phyloP scores from a whole-genome alignment of 2,888 invertebrate species.

The Limnephilus marmoratus region DNA sequence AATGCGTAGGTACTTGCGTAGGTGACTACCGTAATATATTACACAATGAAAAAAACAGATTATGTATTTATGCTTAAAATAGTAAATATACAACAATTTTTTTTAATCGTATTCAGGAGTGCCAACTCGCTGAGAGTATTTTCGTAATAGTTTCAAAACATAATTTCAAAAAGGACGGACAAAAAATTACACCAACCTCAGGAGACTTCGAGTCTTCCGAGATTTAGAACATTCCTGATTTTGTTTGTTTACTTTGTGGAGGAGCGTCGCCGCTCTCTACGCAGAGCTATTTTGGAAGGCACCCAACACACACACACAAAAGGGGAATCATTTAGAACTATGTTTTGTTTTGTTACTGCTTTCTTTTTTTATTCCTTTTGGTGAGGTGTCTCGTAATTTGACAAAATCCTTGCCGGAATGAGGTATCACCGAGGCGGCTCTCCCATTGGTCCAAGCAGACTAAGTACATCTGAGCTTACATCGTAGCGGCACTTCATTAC shows the following conservation, averaged over 20 bases:
- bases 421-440: constrained; percentile 23
- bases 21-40: too few species aligned
- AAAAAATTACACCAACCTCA: constrained; percentile 16
- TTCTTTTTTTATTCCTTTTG: background rate
- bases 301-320: background rate
- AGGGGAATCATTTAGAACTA: background rate
- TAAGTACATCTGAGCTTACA: constrained; percentile 54
- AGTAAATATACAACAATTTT: background rate
- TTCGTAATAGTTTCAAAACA: constrained; percentile 25
- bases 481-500: constrained; percentile 67
- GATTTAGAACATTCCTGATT: constrained; percentile 40
- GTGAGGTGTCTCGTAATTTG: constrained; percentile 15
- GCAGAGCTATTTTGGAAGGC: constrained; percentile 23
- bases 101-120: background rate
- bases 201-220: constrained; percentile 32
- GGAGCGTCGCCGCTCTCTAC: constrained; percentile 5
- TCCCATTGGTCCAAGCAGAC: constrained; percentile 52
- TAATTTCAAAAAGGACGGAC: constrained; percentile 4
- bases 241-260: constrained; percentile 33
- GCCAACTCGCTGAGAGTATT: background rate
- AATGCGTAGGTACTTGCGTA: too few species aligned
- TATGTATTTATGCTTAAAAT: too few species aligned
- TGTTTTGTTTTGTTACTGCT: too few species aligned
- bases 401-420: constrained; percentile 36
- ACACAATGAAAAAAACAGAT: too few species aligned